Base-by-base conservation (phyloP, 2,888 invertebrate species). In the Pandemis corylana region DNA sequence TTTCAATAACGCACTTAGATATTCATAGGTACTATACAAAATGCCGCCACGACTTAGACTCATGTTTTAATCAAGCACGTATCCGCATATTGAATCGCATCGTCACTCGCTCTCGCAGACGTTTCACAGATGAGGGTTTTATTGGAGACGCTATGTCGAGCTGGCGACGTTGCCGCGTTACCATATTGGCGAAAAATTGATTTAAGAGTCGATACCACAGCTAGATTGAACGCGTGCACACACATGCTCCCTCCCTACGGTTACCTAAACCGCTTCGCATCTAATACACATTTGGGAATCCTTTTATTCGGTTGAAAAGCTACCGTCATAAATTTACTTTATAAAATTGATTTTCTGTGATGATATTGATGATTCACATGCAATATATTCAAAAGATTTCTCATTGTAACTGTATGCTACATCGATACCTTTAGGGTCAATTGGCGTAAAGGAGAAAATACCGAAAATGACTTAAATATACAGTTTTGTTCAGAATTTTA, bases 161-260 rank as follows among this genome's bases (percentile, higher is more conserved):
- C 56, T 56, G 56, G 56, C 56, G 56, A 44, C 56, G 36, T 56
- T 46, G 59, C 41, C 41, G 56, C 65, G 46, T 65, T 66, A 59
- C 71, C 49, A 46, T 56, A 49, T 51, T 20, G 20, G 20, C 49
- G 71, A 65, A 71, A 71, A 71, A 49, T 66, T 59, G 36, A 71
- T 66, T 65, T 59, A 66, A 71, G 15, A 59, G 65, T n/a, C 66
- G 59, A 66, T 70, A 28, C 46, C 65, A 65, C 41, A n/a, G 72
- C 28, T 36, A 72, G 66, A 72, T 62, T 62, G 51, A 62, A 62
- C 67, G 62, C 62, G 53, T 62, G 51, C 62, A 61, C 36, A 59
- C 59, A 51, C 56, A 56, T 65, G 46, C 68, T 56, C 64, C n/a
- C 44, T 41, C 62, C n/a, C 2, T 44, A 44, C 46, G 4, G 64